Evolutionary conservation across 2,113 vertebrate species (phyloP), one percentile per base, ranked within the genome.

Genomic region (Elachura formosa): DNA sequence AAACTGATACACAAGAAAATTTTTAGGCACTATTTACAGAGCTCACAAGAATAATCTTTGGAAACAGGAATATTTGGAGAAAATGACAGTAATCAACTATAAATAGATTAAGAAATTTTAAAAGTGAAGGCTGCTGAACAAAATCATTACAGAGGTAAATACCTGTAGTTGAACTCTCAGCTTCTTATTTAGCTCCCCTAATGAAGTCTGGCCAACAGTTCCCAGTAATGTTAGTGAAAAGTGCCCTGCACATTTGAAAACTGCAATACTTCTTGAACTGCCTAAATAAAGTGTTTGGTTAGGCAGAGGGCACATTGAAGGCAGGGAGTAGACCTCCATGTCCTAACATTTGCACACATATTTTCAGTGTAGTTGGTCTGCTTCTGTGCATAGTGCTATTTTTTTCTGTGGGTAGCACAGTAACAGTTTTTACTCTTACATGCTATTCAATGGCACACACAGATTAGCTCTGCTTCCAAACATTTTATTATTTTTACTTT

Each of bases 371-470:
- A 31, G 7, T 11, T 17, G 17, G 5, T 36, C 61, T 55, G n/a
- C 26, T n/a, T 21, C 22, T 0, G 0, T 12, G 24, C 20, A 26
- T 0, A 29, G 19, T 55, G 20, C 25, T 12, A 3, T 31, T 82
- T 83, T 83, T 26, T 31, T 1, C 18, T 12, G 11, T n/a, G 19
- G 19, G 40, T 25, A 71, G 36, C 14, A 12, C 29, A n/a, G 11
- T 20, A 36, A 45, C 5, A 20, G 9, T n/a, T 80, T 78, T 73
- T 16, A 55, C 11, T 40, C 8, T 31, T 54, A 6, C 3, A 0
- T 5, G 18, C 13, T 48, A 5, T 48, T 80, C 22, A 34, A 1
- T 8, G 20, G 21, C 5, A 7, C 5, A 9, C 20, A 41, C 6
- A 71, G 72, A 26, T 66, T 54, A 26, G 10, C n/a, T 28, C 36